Evolutionary conservation across 2,888 invertebrate species (phyloP).

Genomic region (Pachydiplax longipennis): DNA sequence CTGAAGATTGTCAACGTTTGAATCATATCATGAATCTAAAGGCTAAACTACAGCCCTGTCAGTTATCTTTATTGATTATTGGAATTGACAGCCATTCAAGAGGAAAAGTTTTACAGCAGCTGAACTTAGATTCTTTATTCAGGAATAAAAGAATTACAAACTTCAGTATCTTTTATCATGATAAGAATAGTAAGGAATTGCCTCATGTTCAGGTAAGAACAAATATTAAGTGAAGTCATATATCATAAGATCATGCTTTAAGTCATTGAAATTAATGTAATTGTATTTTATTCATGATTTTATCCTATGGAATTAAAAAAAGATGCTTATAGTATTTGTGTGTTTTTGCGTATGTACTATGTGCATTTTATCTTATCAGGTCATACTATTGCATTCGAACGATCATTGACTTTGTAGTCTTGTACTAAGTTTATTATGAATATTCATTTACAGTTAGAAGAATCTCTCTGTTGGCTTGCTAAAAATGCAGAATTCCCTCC

Average conservation of each 20-base stretch:
- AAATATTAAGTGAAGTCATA: not conserved
- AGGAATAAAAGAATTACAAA: not conserved
- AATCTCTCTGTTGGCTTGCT: conserved; percentile 64
- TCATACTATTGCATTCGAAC: no score
- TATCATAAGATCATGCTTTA: no score
- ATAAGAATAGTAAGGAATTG: not conserved
- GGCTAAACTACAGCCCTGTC: not conserved
- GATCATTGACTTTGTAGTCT: not conserved
- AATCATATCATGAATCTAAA: not conserved
- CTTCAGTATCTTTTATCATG: not conserved
- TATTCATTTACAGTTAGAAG: conserved; percentile 58
- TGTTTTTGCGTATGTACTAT: no score
- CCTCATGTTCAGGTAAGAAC: not conserved
- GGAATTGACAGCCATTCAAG: not conserved
- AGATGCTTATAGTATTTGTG: no score
- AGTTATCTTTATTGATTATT: not conserved
- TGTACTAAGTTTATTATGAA: conserved; percentile 53
- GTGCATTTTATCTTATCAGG: no score
- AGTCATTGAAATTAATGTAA: not conserved
- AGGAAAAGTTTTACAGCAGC: not conserved
- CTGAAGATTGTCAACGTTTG: not conserved
- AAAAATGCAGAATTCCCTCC: conserved; percentile 63
- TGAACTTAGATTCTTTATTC: not conserved
- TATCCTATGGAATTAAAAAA: no score
- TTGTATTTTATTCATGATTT: not conserved